Conservation (phyloP, 2,797 vertebrate genomes). For the Neomorphus geoffroyi region DNA sequence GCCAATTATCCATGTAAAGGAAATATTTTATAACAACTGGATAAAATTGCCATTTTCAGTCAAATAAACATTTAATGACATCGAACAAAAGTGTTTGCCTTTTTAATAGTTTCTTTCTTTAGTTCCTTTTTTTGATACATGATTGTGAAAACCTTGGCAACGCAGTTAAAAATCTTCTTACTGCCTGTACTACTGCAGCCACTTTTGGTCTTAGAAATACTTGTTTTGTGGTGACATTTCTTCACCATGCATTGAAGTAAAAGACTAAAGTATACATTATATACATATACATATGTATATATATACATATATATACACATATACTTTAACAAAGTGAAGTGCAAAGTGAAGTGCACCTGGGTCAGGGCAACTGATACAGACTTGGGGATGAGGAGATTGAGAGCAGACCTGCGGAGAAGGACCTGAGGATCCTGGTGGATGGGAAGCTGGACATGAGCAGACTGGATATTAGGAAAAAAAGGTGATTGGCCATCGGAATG, state of each 20-base stretch:
- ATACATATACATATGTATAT: too few species aligned
- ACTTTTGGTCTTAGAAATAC: neutral
- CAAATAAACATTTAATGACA: constrained; percentile 27
- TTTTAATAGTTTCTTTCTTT: neutral
- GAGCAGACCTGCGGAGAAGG: too few species aligned
- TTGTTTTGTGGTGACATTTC: neutral
- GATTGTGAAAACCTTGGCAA: neutral
- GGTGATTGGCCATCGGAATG: too few species aligned
- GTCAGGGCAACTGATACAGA: too few species aligned
- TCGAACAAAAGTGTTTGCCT: neutral
- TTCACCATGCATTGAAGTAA: neutral
- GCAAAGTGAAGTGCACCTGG: too few species aligned
- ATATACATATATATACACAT: too few species aligned
- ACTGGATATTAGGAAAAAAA: too few species aligned
- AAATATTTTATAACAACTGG: constrained; percentile 35
- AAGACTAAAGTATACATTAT: neutral
- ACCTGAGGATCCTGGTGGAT: too few species aligned
- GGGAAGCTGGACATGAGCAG: too few species aligned
- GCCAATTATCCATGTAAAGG: constrained; percentile 36
- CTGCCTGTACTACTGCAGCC: neutral
- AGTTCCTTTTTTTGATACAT: neutral
- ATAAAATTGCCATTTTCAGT: constrained; percentile 10
- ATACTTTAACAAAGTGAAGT: too few species aligned
- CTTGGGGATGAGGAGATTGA: too few species aligned
- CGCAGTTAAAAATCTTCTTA: neutral